Evolutionary conservation across 23 tunicate genomes (phyloP).

Genomic region (Botrylloides violaceus): DNA sequence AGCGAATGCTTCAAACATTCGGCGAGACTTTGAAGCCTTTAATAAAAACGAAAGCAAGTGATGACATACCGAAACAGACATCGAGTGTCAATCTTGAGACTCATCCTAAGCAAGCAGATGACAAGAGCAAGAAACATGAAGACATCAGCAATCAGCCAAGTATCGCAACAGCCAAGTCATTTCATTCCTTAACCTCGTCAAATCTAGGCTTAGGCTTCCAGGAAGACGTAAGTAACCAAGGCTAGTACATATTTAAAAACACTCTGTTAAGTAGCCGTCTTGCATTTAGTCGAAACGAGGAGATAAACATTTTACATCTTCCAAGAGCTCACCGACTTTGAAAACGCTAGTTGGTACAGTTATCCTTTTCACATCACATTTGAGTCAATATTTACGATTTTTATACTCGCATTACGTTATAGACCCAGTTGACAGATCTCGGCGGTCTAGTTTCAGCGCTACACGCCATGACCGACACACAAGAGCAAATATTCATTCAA

Average conservation of each 20-base stretch:
- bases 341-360: not conserved
- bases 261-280: no score
- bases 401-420: not conserved
- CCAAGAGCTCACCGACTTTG: not conserved
- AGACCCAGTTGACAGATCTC: not conserved
- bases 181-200: not conserved
- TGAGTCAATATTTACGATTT: not conserved
- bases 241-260: no score
- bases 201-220: not conserved
- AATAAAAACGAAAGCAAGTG: not conserved
- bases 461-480: not conserved
- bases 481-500: not conserved
- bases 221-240: not conserved
- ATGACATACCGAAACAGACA: no score
- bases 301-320: not conserved
- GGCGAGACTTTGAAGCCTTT: not conserved
- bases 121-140: not conserved
- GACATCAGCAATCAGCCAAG: not conserved
- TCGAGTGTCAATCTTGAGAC: not conserved
- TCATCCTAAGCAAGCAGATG: not conserved
- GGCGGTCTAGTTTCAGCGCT: not conserved
- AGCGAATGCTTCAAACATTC: not conserved
- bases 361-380: not conserved
- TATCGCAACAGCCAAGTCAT: not conserved
- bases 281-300: not conserved